phyloP scores from a whole-genome alignment of 2,888 invertebrate species.

The Scaptomyza polygonia region DNA sequence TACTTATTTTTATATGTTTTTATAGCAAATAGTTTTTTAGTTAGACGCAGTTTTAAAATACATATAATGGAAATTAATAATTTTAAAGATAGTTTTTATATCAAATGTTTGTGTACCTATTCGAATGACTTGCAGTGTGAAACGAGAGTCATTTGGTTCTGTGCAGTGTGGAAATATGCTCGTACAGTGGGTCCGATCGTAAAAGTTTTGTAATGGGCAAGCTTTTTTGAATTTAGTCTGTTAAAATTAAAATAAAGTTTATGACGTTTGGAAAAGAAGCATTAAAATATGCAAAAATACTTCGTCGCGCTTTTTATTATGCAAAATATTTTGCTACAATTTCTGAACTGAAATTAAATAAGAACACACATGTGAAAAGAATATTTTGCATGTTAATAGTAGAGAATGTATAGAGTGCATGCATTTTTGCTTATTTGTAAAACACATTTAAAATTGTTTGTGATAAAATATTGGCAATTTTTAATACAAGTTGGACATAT shows the following conservation, averaged over 20 bases:
- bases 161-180: conserved; percentile 5
- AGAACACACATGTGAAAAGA: too few relatives aligned
- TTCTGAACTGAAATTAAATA: too few relatives aligned
- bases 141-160: conserved; percentile 1
- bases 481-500: too few relatives aligned
- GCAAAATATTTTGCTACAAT: too few relatives aligned
- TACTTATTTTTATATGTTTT: not conserved
- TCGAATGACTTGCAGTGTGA: not conserved
- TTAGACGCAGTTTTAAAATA: too few relatives aligned
- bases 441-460: too few relatives aligned
- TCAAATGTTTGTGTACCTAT: not conserved
- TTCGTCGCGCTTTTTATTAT: not conserved
- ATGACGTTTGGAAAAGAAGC: not conserved
- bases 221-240: not conserved
- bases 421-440: too few relatives aligned
- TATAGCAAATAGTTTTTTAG: too few relatives aligned
- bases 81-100: not conserved
- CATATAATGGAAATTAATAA: too few relatives aligned
- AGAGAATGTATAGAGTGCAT: too few relatives aligned
- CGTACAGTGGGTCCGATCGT: conserved; percentile 3
- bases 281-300: not conserved
- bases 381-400: too few relatives aligned
- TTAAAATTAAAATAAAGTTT: not conserved
- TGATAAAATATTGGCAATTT: too few relatives aligned
- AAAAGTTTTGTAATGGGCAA: conserved; percentile 9